Base-by-base conservation (phyloP, 2,797 vertebrate species). In the Hypotaenidia philippensis region DNA sequence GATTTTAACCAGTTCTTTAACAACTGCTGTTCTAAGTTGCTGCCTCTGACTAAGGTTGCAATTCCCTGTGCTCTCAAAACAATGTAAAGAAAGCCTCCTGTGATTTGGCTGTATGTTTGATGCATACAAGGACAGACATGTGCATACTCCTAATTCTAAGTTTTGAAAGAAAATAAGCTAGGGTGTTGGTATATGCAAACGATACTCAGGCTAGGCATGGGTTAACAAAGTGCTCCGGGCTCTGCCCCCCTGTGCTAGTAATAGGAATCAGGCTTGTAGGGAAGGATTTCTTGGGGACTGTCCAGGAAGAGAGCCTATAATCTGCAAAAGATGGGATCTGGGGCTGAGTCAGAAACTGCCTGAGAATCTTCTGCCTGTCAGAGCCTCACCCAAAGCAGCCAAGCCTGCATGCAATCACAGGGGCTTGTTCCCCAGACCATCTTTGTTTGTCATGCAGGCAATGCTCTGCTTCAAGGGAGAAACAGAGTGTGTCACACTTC, bases 281-380 rank as follows among this genome's bases (percentile, higher is more conserved):
- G 86, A 94, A 96, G 78, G 74, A 90, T 96, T 97, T 96, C 90
- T 97, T 96, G 94, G 93, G 57, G 71, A 64, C 52, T 60, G 45
- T 86, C 95, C 95, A 96, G 71, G 36, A 95, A 66, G 77, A 95
- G 92, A 94, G 93, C 74, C 78, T 96, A 49, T 95, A 94, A 97
- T 97, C 92, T 96, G 88, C 90, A 96, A 93, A 96, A 95, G 94
- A 96, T 95, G 90, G 68, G 77, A 72, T 81, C 81, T 87, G 66
- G 65, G 91, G 50, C 91, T 78, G 90, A 92, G 77, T 94, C 90
- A 96, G 92, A 83, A 84, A 68, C 56, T 95, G 92, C 77, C 63
- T 76, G 77, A 94, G 68, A 91, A 61, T 60, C 55, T 94, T 81
- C 77, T 93, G 92, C 88, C 59, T 95, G 86, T 95, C 69, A 94